These are phyloP conservation scores for Cheilosia grossa DNA, from an alignment of 2,888 invertebrate species.

Conservation along the genomic window DNA sequence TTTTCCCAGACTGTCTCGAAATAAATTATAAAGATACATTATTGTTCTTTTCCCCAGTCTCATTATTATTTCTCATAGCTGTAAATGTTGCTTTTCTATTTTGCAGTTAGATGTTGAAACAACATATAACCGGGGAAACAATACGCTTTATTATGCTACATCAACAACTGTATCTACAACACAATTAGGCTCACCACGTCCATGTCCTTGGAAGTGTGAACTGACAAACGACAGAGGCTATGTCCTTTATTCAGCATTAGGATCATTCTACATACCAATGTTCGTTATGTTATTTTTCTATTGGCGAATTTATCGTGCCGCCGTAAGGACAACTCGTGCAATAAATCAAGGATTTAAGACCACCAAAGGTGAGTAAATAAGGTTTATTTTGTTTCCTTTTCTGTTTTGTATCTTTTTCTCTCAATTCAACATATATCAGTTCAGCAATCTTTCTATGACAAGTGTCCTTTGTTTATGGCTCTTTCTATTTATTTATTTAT, in stretches of 20 bases:
- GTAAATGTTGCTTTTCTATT: conserved; percentile 3
- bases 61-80: neutral
- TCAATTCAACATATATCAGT: conserved; percentile 42
- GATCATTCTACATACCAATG: conserved; percentile 99
- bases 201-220: conserved; percentile 94
- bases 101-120: conserved; percentile 80
- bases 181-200: conserved; percentile 83
- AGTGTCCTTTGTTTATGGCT: conserved; percentile 54
- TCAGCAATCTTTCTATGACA: conserved; percentile 61
- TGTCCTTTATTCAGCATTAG: conserved; percentile 97
- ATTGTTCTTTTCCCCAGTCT: neutral
- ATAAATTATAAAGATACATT: neutral
- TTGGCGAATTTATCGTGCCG: conserved; percentile 97
- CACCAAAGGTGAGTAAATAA: conserved; percentile 87
- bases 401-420: conserved; percentile 36
- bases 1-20: too few relatives aligned
- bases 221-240: conserved; percentile 97
- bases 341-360: conserved; percentile 96
- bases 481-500: conserved; percentile 38
- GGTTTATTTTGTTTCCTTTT: conserved; percentile 22
- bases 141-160: conserved; percentile 82
- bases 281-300: conserved; percentile 99
- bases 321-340: conserved; percentile 95
- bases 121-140: conserved; percentile 82
- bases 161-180: conserved; percentile 64